Base-by-base conservation (phyloP, 2,888 invertebrate genomes). In the Aricia artaxerxes region DNA sequence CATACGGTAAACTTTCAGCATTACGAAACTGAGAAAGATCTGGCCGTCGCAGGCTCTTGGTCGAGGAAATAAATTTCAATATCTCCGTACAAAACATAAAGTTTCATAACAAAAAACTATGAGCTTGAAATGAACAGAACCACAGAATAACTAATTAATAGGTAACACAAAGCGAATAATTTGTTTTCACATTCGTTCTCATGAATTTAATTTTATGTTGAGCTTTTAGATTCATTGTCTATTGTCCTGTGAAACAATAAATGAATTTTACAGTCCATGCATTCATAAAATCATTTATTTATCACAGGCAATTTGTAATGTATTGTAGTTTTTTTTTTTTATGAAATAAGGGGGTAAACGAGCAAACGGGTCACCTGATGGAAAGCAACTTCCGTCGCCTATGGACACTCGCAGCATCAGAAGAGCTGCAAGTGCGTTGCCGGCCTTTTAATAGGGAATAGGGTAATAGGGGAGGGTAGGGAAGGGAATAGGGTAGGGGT, bases 201-300 rank as follows among this genome's bases (percentile, higher is more conserved):
- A 69, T 69, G 35, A 69, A 31, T 24, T 35, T 88, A 88, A 88
- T 88, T 86, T 88, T 87, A 90, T 89, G 89, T 88, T 90, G 91
- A 92, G 92, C 91, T 90, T 86, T 91, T 90, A 88, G 88, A 90
- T 90, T 88, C 89, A 92, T 90, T 91, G 90, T 90, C 86, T 88
- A 91, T 92, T 93, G 92, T 93, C 88, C 87, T 85, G 88, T 88
- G 88, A 86, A 88, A 90, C 88, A 88, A 91, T 92, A 90, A 91
- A 90, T 90, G 87, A 84, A 82, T 85, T 84, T 85, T 86, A 84
- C 85, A 86, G 84, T 31, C 40, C 31, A 75, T 31, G n/a, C 31
- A 75, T 49, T 75, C 31, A 44, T 75, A 24, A 57, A 53, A 76
- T 49, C 76, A 38, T 49, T 75, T 75, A 49, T 49, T 44, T 76